Conservation (phyloP, 2,113 vertebrate species). For the Lichenostomus cassidix region DNA sequence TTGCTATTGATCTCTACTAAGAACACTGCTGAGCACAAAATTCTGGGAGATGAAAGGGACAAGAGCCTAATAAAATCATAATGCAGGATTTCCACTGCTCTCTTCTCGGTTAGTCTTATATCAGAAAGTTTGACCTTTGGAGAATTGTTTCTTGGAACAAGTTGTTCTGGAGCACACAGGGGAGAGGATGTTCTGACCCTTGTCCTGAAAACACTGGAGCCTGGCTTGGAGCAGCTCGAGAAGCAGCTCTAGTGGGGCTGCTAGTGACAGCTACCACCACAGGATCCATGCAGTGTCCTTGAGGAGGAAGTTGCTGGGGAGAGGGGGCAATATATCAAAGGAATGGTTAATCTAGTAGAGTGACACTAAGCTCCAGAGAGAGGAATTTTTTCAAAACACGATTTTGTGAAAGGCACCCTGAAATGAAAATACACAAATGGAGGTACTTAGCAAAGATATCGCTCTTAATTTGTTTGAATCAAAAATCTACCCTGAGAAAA, state of each 20-base stretch:
- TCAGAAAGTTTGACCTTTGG: slow-evolving; percentile 29
- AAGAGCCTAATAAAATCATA: background rate
- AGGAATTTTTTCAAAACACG: background rate
- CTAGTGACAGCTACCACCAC: background rate
- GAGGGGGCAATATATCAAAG: background rate
- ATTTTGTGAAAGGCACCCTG: background rate
- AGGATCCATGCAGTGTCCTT: background rate
- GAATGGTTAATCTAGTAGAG: background rate
- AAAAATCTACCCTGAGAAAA: background rate
- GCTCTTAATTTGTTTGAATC: background rate
- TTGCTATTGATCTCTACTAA: background rate
- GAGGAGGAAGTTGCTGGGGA: background rate
- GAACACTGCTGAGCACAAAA: background rate
- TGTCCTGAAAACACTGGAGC: background rate
- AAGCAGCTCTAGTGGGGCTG: background rate
- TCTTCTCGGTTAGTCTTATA: background rate
- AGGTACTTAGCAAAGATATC: background rate
- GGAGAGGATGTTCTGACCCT: slow-evolving; percentile 55
- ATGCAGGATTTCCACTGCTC: slow-evolving; percentile 8
- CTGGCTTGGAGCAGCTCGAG: background rate
- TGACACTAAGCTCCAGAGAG: background rate
- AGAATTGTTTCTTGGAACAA: slow-evolving; percentile 41
- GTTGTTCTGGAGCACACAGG: slow-evolving; percentile 1
- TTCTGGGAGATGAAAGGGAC: background rate
- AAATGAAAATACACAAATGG: background rate